Evolutionary conservation across 1,140 invertebrate genomes (phyloP).

Genomic region (Antheraea pernyi): DNA sequence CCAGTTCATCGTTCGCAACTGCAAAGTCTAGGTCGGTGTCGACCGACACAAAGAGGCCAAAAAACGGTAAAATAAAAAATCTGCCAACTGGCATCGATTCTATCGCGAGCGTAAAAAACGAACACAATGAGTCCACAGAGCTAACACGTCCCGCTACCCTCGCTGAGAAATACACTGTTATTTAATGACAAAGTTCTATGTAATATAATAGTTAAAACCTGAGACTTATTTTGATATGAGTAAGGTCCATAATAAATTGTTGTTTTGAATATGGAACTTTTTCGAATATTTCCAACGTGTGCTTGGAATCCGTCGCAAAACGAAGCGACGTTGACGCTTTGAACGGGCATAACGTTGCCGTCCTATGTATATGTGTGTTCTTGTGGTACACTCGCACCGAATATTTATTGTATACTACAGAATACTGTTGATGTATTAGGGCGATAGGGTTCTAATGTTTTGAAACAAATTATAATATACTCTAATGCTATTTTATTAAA

Average conservation of each 20-base stretch:
- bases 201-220: conserved; percentile 12
- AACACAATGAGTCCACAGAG: conserved; percentile 63
- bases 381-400: conserved; percentile 70
- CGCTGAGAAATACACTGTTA: conserved; percentile 23
- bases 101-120: conserved; percentile 69
- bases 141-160: conserved; percentile 72
- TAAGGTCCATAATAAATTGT: conserved; percentile 28
- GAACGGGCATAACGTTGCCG: conserved; percentile 51
- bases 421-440: conserved; percentile 69
- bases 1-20: conserved; percentile 14
- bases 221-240: conserved; percentile 6
- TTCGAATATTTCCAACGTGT: conserved; percentile 55
- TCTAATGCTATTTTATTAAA: conserved; percentile 41
- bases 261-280: conserved; percentile 39
- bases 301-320: conserved; percentile 60
- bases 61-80: conserved; percentile 78
- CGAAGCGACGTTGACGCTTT: conserved; percentile 70
- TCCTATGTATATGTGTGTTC: conserved; percentile 75
- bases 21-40: conserved; percentile 28
- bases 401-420: conserved; percentile 79
- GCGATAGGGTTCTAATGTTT: conserved; percentile 61
- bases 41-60: conserved; percentile 62
- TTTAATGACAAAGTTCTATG: conserved; percentile 46
- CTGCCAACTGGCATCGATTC: conserved; percentile 78
- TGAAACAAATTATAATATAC: conserved; percentile 34